phyloP scores from a whole-genome alignment of 1,140 invertebrate genomes.

The Papilio xuthus region DNA sequence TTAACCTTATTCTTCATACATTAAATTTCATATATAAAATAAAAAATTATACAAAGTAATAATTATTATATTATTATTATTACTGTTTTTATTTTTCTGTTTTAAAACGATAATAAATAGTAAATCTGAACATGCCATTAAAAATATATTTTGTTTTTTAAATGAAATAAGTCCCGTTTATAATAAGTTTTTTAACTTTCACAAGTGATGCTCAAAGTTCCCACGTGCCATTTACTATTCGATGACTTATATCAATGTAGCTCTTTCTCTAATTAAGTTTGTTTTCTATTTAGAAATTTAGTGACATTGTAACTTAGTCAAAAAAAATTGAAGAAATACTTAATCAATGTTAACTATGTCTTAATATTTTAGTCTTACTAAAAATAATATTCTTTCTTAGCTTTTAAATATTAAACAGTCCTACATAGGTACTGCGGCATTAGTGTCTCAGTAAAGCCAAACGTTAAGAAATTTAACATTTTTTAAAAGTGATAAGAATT shows the following conservation, averaged over 20 bases:
- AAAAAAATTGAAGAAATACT: no score
- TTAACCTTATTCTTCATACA: no score
- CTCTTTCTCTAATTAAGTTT: neutral
- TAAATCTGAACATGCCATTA: no score
- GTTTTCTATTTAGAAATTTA: neutral
- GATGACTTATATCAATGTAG: slow-evolving; percentile 27
- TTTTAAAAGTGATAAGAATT: neutral
- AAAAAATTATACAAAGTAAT: no score
- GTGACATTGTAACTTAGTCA: neutral
- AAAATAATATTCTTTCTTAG: neutral
- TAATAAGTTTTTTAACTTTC: slow-evolving; percentile 8
- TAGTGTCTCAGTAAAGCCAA: neutral
- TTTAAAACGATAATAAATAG: no score
- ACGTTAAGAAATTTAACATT: neutral
- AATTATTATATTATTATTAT: no score
- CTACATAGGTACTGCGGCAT: neutral
- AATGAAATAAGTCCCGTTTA: neutral
- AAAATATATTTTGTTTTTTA: no score
- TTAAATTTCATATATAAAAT: no score
- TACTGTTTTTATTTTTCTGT: no score
- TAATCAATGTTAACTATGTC: no score
- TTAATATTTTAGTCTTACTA: no score
- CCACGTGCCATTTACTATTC: neutral
- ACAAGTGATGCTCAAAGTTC: neutral
- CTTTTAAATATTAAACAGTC: neutral